These are phyloP conservation scores for Sternotherus odoratus DNA, from an alignment of 2,797 vertebrate species.

Conservation along the genomic window DNA sequence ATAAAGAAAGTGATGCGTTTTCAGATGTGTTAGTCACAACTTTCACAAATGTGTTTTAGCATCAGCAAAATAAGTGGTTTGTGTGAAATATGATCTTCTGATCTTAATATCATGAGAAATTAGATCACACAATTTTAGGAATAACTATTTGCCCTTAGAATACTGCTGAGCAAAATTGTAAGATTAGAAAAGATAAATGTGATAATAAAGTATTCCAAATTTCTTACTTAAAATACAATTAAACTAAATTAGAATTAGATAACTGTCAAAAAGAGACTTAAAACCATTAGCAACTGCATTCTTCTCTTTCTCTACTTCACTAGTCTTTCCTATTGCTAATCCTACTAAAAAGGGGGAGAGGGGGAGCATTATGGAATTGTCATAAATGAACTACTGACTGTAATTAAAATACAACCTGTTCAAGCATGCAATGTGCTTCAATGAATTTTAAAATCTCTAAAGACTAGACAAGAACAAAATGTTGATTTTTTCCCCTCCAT, in stretches of 20 bases:
- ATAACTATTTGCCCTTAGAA: background rate
- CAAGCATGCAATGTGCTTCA: background rate
- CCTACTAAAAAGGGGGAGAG: background rate
- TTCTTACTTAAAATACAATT: background rate
- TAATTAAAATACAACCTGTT: background rate
- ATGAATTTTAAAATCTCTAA: background rate
- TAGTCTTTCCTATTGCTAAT: background rate
- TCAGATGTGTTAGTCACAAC: background rate
- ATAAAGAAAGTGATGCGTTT: background rate
- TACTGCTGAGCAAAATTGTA: background rate
- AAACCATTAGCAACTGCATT: background rate
- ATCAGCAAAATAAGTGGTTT: background rate
- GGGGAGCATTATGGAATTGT: background rate
- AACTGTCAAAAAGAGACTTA: background rate
- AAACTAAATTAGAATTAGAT: background rate
- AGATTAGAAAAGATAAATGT: background rate
- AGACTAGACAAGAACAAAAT: background rate
- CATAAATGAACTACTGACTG: background rate
- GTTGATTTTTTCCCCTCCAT: background rate
- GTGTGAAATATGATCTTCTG: background rate
- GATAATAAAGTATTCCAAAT: background rate
- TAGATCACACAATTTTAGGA: background rate
- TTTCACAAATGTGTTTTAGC: fast-evolving
- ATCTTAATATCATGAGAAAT: background rate
- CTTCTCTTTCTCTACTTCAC: too few relatives aligned